These are phyloP conservation scores for Baccha elongata DNA, from an alignment of 2,888 invertebrate genomes.

Conservation along the genomic window DNA sequence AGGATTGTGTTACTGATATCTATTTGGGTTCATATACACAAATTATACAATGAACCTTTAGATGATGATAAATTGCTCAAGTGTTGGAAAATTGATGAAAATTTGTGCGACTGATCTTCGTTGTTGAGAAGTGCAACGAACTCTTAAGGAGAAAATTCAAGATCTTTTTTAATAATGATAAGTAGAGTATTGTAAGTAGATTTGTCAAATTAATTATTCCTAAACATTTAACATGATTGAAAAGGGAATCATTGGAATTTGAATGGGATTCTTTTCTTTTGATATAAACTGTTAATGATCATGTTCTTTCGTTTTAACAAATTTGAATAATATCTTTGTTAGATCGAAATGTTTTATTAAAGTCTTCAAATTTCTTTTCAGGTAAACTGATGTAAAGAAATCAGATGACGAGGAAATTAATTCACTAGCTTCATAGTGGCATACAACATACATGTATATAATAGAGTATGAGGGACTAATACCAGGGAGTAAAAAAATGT, in stretches of 20 bases:
- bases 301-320: no score
- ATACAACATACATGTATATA: no score
- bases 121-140: slow-evolving; percentile 26
- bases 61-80: slow-evolving; percentile 57
- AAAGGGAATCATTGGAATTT: not conserved
- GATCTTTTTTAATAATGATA: slow-evolving; percentile 15
- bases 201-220: slow-evolving; percentile 16
- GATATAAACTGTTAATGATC: no score
- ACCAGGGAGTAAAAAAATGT: no score
- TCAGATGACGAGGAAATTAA: no score
- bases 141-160: slow-evolving; percentile 8
- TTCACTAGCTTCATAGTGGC: no score
- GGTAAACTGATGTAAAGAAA: no score
- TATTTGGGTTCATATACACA: slow-evolving; percentile 37
- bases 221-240: not conserved
- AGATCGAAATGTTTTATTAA: no score
- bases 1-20: slow-evolving; percentile 68
- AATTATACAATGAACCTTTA: slow-evolving; percentile 29
- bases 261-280: no score
- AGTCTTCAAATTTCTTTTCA: no score
- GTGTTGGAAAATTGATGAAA: slow-evolving; percentile 30
- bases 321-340: no score
- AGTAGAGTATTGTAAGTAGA: slow-evolving; percentile 19
- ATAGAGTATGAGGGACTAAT: no score
- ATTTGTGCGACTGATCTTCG: slow-evolving; percentile 9